Conservation (phyloP, 1,140 invertebrate species). For the Pseudomyrmex cubaensis region DNA sequence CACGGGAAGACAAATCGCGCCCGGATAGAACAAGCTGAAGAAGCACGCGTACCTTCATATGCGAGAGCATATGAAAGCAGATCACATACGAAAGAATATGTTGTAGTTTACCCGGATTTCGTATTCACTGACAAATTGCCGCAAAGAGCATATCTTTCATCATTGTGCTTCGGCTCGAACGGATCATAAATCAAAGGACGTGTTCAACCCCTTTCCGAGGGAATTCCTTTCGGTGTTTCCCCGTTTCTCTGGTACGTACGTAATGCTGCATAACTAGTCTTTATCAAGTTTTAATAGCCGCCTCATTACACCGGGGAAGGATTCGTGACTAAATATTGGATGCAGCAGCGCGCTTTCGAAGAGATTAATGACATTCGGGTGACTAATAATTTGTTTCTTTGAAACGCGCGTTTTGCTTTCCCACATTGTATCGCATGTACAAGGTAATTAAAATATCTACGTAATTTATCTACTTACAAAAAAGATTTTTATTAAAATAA, state of each 20-base stretch:
- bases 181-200: slow-evolving; percentile 49
- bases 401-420: not conserved
- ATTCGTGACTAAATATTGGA: not conserved
- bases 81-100: slow-evolving; percentile 39
- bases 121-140: slow-evolving; percentile 53
- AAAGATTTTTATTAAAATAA: not conserved
- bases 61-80: not conserved
- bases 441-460: not conserved
- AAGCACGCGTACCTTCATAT: not conserved
- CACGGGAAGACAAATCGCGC: not conserved
- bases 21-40: slow-evolving; percentile 10
- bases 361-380: slow-evolving; percentile 19
- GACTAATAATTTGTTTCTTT: slow-evolving; percentile 23
- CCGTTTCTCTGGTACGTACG: not conserved
- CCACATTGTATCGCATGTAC: not conserved
- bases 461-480: not conserved
- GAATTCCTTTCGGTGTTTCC: slow-evolving; percentile 46
- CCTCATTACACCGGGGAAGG: not conserved
- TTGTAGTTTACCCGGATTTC: slow-evolving; percentile 39
- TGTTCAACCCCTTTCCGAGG: slow-evolving; percentile 47
- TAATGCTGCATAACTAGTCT: slow-evolving; percentile 42
- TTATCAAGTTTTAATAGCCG: slow-evolving; percentile 41
- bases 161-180: slow-evolving; percentile 47
- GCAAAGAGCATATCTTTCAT: slow-evolving; percentile 57
- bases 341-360: not conserved